These are phyloP conservation scores for Drosophila yakuba DNA, from an alignment of 1,140 invertebrate genomes.

Conservation along the genomic window DNA sequence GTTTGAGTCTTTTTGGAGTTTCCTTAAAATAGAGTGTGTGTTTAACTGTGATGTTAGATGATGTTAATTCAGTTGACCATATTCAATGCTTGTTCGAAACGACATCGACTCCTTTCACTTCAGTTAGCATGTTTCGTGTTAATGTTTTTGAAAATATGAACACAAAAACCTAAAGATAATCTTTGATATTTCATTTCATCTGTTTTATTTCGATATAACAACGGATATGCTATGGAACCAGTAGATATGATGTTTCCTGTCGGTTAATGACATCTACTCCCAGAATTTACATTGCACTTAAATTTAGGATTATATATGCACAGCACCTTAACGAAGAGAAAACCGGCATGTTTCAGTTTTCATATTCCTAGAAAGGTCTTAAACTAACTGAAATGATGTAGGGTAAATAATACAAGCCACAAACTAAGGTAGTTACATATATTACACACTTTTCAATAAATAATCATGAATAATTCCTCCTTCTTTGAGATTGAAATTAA, in stretches of 20 bases:
- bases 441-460: not conserved
- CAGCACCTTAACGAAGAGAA: conserved; percentile 62
- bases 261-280: conserved; percentile 1
- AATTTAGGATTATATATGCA: conserved; percentile 45
- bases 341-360: conserved; percentile 21
- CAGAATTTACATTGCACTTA: conserved; percentile 7
- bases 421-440: not conserved
- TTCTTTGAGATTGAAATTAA: not conserved
- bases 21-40: conserved; percentile 51
- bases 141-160: not conserved
- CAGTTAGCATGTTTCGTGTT: not conserved
- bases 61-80: not conserved
- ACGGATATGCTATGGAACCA: conserved; percentile 52
- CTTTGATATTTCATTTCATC: not conserved
- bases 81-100: not conserved
- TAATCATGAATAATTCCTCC: not conserved
- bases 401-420: too few species aligned
- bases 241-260: conserved; percentile 2
- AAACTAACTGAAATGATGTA: not conserved
- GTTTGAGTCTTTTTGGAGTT: conserved; percentile 78
- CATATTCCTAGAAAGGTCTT: not conserved
- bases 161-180: not conserved
- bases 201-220: conserved; percentile 25
- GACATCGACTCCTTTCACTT: not conserved
- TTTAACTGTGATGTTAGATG: conserved; percentile 24